These are phyloP conservation scores for Melitaea athalia DNA, from an alignment of 2,888 invertebrate species.

Conservation along the genomic window DNA sequence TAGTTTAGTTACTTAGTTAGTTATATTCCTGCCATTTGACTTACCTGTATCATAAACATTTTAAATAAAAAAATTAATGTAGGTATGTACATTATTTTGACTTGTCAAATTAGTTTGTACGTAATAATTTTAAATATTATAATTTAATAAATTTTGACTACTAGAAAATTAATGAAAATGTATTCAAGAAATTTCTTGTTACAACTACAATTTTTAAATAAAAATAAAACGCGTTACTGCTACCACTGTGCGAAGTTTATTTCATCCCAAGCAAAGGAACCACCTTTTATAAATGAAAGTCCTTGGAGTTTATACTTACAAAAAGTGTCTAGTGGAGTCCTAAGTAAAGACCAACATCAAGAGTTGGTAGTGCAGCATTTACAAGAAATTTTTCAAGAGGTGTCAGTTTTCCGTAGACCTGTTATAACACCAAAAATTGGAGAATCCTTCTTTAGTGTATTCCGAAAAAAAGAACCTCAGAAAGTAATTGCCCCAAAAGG, in stretches of 20 bases:
- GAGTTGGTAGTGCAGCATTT: slow-evolving; percentile 85
- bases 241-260: slow-evolving; percentile 61
- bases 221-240: slow-evolving; percentile 59
- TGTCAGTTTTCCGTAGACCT: slow-evolving; percentile 81
- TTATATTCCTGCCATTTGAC: slow-evolving; percentile 8
- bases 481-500: slow-evolving; percentile 86
- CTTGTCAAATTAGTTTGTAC: slow-evolving; percentile 16
- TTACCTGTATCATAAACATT: not conserved
- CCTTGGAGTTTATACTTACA: slow-evolving; percentile 82
- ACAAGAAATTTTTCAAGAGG: slow-evolving; percentile 85
- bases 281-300: slow-evolving; percentile 50
- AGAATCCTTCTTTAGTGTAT: slow-evolving; percentile 62
- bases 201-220: slow-evolving; percentile 54
- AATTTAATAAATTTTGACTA: not conserved
- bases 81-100: not conserved
- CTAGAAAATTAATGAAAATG: slow-evolving; percentile 49
- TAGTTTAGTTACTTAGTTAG: slow-evolving; percentile 13
- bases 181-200: slow-evolving; percentile 54
- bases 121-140: slow-evolving; percentile 23
- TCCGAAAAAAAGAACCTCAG: slow-evolving; percentile 62
- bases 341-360: slow-evolving; percentile 88
- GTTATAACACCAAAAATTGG: slow-evolving; percentile 45
- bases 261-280: slow-evolving; percentile 58
- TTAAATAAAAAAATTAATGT: not conserved
- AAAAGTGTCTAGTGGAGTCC: slow-evolving; percentile 82